Evolutionary conservation across 2,113 vertebrate genomes (phyloP), one percentile per base, ranked within the genome.

Genomic region (Ranitomeya imitator): DNA sequence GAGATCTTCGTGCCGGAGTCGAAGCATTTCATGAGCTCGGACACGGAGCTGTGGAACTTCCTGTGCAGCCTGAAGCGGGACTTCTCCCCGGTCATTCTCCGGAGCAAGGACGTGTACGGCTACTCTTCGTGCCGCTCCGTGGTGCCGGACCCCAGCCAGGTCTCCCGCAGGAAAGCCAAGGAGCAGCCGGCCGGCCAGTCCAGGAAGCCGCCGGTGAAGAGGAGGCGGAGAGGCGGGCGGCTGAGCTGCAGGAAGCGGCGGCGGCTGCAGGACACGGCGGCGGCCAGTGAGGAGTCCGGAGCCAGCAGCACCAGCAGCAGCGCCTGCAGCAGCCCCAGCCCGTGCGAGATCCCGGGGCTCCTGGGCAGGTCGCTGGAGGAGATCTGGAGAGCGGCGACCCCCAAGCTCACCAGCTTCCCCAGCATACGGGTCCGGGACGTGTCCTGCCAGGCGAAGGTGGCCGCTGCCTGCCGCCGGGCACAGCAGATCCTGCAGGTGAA

Each of bases 31-130:
- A 95, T 95, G 94, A 95, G 92, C 94, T 96, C 95, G 65, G 94
- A 96, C 88, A 93, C 95, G 21, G 95, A 95, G 94, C 95, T 96
- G 86, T 96, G 95, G 95, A 93, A 93, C 93, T 95, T 95, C 93
- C 94, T 96, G n/a, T 95, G 95, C 93, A 96, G 94, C 92, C 94
- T 95, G 91, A 93, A 93, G 91, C 94, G 94, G 90, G 93, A 96
- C 92, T 95, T 96, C 92, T 95, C 95, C 84, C 95, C 95, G 86
- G 93, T 94, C 90, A 95, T 95, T 85, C 94, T 95, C n/a, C 94
- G 95, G 91, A 95, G 94, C 89, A 95, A 95, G 91, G 95, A 95
- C 93, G 95, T 95, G 88, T 95, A 95, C 83, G 94, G 95, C 65
- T 95, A 95, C 92, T 91, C 95, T 13, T 95, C 95, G 11, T 94